Evolutionary conservation across 2,113 vertebrate species (phyloP).

Genomic region (Sinocyclocheilus anophthalmus): DNA sequence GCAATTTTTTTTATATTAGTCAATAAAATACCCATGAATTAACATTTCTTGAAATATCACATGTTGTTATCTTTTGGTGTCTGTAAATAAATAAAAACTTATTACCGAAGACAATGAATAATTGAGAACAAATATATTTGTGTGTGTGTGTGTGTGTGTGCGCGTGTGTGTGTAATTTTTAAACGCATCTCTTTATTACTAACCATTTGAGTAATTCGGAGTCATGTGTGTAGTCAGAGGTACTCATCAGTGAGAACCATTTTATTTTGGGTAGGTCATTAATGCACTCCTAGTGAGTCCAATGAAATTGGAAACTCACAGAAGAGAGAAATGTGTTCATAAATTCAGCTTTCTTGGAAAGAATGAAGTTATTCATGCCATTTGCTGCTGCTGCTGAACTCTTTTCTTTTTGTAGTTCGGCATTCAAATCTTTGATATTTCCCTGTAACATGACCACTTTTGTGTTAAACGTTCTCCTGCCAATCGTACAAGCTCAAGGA

Average conservation of each 20-base stretch:
- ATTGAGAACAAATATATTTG: too few species aligned
- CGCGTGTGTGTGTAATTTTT: not conserved
- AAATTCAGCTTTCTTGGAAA: slow-evolving; percentile 5
- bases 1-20: too few species aligned
- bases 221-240: not conserved
- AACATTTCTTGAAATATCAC: too few species aligned
- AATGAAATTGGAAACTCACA: slow-evolving; percentile 4
- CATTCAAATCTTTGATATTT: slow-evolving; percentile 5
- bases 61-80: too few species aligned
- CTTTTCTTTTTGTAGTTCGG: not conserved
- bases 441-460: not conserved
- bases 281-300: not conserved
- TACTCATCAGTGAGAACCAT: not conserved
- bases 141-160: too few species aligned
- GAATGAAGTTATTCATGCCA: not conserved
- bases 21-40: too few species aligned
- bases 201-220: not conserved
- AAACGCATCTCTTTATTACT: not conserved
- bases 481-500: too few species aligned
- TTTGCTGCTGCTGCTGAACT: not conserved
- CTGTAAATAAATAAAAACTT: too few species aligned
- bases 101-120: too few species aligned
- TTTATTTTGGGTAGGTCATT: not conserved
- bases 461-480: too few species aligned
- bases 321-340: not conserved